Evolutionary conservation across 2,888 invertebrate species (phyloP), one percentile per base, ranked within the genome.

Genomic region (Drosophila kuntzei): DNA sequence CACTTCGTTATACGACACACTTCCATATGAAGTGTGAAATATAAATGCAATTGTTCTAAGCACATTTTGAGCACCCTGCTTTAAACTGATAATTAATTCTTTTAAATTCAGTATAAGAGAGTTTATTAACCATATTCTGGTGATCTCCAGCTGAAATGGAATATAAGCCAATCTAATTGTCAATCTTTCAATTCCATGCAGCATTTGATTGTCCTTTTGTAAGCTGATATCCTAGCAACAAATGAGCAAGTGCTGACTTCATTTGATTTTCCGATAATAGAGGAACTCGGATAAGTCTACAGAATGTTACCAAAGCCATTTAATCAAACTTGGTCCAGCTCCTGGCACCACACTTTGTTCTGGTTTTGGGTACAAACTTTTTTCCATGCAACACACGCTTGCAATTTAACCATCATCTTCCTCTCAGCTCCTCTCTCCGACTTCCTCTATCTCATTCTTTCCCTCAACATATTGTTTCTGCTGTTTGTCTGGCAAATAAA

Each of bases 301-400:
- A 11, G n/a, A 16, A 29, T 53, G 29, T 3, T 36, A 16, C 11
- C 16, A 29, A 36, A 49, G 46, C 54, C 55, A 67, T 73, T 69
- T 71, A 67, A 75, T 86, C 54, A 71, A 72, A 70, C 68, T 67
- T 54, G 27, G 32, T 32, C 29, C 4, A 25, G 14, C 41, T 36
- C 3, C 58, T 14, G 29, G 34, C 29, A 16, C 36, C 20, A 18
- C 37, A 63, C 34, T 58, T 43, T 44, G 50, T 60, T 66, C 53
- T 62, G 14, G 37, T 49, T 64, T 61, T 36, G 63, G 65, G 14
- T 36, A 36, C 41, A 25, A 65, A 62, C 44, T 62, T 50, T 59
- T 46, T 64, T 41, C 54, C 62, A 54, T 47, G 36, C 14, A 39
- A 22, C 44, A 59, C 53, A 43, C 16, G 55, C 46, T 49, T 39